Percentiles rank a stretch among this genome's conserved stretches.
phyloP scores from a whole-genome alignment of 92 coral and sea anemone genomes.

The Bergia sp. region DNA sequence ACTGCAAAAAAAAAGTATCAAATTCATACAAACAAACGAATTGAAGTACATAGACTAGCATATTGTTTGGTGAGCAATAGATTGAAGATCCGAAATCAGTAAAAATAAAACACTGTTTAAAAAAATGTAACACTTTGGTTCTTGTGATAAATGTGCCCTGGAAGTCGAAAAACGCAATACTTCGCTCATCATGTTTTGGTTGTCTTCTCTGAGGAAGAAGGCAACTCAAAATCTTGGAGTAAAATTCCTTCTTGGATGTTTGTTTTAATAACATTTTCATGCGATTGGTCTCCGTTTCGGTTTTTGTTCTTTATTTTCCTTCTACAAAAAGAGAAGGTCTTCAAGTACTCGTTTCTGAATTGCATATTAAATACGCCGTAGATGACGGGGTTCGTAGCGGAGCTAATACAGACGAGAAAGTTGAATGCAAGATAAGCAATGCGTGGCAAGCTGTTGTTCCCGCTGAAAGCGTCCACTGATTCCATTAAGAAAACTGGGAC shows the following conservation, averaged over 20 bases:
- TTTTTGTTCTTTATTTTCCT: background rate
- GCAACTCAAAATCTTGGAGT: background rate
- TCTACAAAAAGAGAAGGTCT: background rate
- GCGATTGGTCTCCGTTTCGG: background rate
- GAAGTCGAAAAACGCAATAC: background rate
- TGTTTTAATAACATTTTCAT: background rate
- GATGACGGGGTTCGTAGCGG: slow-evolving; percentile 20
- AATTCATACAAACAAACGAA: too few species aligned
- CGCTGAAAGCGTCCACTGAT: slow-evolving; percentile 7
- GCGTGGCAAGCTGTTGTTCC: slow-evolving; percentile 36
- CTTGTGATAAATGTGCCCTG: too few species aligned
- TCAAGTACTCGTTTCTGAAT: slow-evolving; percentile 21
- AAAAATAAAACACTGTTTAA: too few species aligned
- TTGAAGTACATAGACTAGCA: too few species aligned
- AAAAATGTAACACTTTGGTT: too few species aligned
- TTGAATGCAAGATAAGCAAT: background rate
- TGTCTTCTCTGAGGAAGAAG: background rate
- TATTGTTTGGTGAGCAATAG: too few species aligned
- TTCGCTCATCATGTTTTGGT: background rate
- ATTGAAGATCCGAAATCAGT: too few species aligned
- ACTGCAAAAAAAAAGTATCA: too few species aligned
- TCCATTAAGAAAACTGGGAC: slow-evolving; percentile 36
- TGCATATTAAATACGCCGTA: slow-evolving; percentile 25
- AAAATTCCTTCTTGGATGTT: background rate
- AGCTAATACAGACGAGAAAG: slow-evolving; percentile 18